Evolutionary conservation across 2,888 invertebrate species (phyloP).

Genomic region (Microdon myrmicae): DNA sequence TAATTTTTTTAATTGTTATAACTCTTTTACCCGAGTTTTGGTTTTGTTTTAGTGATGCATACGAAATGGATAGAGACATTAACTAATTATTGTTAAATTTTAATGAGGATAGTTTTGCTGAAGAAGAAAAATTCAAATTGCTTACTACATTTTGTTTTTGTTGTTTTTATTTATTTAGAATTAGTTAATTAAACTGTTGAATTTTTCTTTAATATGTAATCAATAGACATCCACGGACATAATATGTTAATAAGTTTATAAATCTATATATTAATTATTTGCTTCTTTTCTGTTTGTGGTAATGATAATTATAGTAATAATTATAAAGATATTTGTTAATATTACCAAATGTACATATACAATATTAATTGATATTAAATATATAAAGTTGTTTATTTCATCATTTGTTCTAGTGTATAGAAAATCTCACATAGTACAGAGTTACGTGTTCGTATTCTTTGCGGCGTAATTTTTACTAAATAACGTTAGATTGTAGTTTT

Average conservation of each 20-base stretch:
- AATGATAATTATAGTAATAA: slow-evolving; percentile 35
- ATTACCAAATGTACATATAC: slow-evolving; percentile 47
- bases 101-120: slow-evolving; percentile 47
- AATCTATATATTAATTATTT: slow-evolving; percentile 25
- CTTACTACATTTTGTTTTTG: slow-evolving; percentile 3
- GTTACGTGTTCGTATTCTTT: slow-evolving; percentile 13
- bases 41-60: slow-evolving; percentile 38
- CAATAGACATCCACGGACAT: slow-evolving; percentile 52
- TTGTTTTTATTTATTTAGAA: slow-evolving; percentile 23
- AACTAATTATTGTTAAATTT: slow-evolving; percentile 50
- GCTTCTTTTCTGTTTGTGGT: slow-evolving; percentile 18
- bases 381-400: slow-evolving; percentile 24
- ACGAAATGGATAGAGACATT: slow-evolving; percentile 52
- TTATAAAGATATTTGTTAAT: slow-evolving; percentile 46
- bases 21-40: slow-evolving; percentile 11
- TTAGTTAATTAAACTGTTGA: slow-evolving; percentile 46
- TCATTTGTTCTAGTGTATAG: slow-evolving; percentile 23
- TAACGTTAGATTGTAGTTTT: slow-evolving; percentile 28
- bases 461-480: slow-evolving; percentile 13
- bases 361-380: slow-evolving; percentile 38
- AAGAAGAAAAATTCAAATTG: slow-evolving; percentile 43
- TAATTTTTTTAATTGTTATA: slow-evolving; percentile 23
- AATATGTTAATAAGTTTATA: slow-evolving; percentile 49
- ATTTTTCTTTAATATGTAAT: slow-evolving; percentile 36
- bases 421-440: slow-evolving; percentile 42